phyloP scores from a whole-genome alignment of 64 coral and sea anemone genomes.

The Montipora sp. region DNA sequence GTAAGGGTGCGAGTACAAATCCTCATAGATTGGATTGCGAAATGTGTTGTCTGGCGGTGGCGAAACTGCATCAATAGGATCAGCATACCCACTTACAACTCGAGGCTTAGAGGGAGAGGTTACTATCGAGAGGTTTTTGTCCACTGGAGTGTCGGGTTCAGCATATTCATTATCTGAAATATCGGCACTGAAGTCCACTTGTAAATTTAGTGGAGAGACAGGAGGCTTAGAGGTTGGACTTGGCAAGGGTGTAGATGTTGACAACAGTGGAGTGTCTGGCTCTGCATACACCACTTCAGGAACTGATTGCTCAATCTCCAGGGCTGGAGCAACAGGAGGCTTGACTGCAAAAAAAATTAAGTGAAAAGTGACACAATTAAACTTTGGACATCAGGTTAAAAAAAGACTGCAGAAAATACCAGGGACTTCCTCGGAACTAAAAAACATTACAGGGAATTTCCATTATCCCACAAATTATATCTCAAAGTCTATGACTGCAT shows the following conservation, averaged over 20 bases:
- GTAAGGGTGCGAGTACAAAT: constrained; percentile 92
- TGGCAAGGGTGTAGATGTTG: neutral
- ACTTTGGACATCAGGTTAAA: too few species aligned
- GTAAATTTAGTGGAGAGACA: neutral
- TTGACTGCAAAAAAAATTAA: neutral
- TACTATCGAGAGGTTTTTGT: constrained; percentile 1
- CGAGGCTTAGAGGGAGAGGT: neutral
- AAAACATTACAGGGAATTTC: too few species aligned
- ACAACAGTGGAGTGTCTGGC: constrained; percentile 51
- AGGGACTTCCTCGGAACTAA: too few species aligned
- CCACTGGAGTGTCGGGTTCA: constrained; percentile 67
- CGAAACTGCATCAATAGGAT: constrained; percentile 82
- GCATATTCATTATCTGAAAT: constrained; percentile 65
- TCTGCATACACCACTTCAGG: constrained; percentile 80
- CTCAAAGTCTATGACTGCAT: too few species aligned
- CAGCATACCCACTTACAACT: constrained; percentile 64
- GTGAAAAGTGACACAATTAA: too few species aligned
- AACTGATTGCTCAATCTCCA: neutral
- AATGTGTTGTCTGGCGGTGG: constrained; percentile 46
- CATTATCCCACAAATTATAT: too few species aligned
- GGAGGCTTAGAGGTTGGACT: neutral
- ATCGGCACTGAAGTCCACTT: neutral
- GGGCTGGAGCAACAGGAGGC: constrained; percentile 24
- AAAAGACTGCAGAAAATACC: too few species aligned
- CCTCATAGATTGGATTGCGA: constrained; percentile 95